Evolutionary conservation across 64 coral and sea anemone species (phyloP).

Genomic region (Astreopora myriophthalma): DNA sequence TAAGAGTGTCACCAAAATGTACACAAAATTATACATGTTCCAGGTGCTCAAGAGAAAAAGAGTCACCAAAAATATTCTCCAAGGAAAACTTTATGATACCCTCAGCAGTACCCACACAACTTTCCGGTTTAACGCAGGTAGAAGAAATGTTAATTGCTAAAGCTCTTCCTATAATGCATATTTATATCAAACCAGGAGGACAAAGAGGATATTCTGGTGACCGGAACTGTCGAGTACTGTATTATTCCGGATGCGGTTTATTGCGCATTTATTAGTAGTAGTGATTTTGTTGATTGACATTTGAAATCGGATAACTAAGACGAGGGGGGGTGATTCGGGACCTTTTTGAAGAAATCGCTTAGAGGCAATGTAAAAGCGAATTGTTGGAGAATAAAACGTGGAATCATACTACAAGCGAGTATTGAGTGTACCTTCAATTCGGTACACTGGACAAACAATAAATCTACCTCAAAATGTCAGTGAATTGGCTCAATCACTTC

Average conservation of each 20-base stretch:
- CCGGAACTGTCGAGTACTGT: too few relatives aligned
- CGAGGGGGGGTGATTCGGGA: too few relatives aligned
- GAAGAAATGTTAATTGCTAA: conserved; percentile 62
- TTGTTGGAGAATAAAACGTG: too few relatives aligned
- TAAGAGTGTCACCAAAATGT: background rate
- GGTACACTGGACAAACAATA: conserved; percentile 54
- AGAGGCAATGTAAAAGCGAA: too few relatives aligned
- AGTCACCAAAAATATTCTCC: conserved; percentile 53
- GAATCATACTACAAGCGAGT: too few relatives aligned
- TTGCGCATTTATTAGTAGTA: too few relatives aligned
- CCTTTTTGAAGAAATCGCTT: too few relatives aligned
- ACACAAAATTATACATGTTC: conserved; percentile 23
- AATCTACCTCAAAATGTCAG: conserved; percentile 60
- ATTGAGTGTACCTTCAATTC: too few relatives aligned
- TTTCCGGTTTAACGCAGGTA: conserved; percentile 30
- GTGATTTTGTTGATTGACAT: too few relatives aligned
- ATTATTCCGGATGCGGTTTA: too few relatives aligned
- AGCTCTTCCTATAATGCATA: conserved; percentile 64
- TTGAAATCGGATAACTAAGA: too few relatives aligned
- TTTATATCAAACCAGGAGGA: conserved; percentile 29
- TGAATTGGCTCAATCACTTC: conserved; percentile 34
- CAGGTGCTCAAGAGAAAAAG: conserved; percentile 49
- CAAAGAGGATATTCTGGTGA: conserved; percentile 53
- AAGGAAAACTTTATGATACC: conserved; percentile 68
- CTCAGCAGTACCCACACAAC: conserved; percentile 25